Percentiles rank a stretch among this genome's conserved stretches.
These are phyloP conservation scores for Aphaenogaster ashmeadi DNA, from an alignment of 1,140 invertebrate species.

Conservation along the genomic window DNA sequence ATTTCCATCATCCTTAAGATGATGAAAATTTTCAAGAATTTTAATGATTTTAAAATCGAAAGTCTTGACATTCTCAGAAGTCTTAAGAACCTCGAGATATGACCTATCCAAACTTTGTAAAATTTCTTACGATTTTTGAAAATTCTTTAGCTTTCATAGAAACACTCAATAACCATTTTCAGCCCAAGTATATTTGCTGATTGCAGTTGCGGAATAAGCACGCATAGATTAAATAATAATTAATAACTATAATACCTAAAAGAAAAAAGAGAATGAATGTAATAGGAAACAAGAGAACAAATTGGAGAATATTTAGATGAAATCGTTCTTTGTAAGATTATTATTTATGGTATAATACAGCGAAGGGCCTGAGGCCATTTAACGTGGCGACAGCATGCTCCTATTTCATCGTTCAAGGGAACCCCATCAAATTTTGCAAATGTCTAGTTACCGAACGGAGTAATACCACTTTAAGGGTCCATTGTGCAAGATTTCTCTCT, in stretches of 20 bases:
- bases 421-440: slow-evolving; percentile 17
- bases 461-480: slow-evolving; percentile 32
- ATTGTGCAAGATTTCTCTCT: slow-evolving; percentile 24
- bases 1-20: neutral
- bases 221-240: neutral
- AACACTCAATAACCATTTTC: neutral
- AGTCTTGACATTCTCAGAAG: neutral
- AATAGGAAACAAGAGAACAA: neutral
- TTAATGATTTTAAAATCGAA: neutral
- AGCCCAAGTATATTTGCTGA: neutral
- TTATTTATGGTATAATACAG: neutral
- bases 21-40: neutral
- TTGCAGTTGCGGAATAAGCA: neutral
- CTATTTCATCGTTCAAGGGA: neutral
- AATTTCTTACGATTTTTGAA: neutral
- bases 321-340: neutral
- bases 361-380: neutral
- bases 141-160: neutral
- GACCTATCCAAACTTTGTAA: neutral
- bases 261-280: neutral
- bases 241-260: neutral
- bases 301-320: neutral
- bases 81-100: neutral
- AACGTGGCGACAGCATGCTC: neutral
- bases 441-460: slow-evolving; percentile 27